Percentiles rank a stretch among this genome's conserved stretches.
These are phyloP conservation scores for Microtus californicus DNA, from an alignment of 2,797 vertebrate species.

Conservation along the genomic window DNA sequence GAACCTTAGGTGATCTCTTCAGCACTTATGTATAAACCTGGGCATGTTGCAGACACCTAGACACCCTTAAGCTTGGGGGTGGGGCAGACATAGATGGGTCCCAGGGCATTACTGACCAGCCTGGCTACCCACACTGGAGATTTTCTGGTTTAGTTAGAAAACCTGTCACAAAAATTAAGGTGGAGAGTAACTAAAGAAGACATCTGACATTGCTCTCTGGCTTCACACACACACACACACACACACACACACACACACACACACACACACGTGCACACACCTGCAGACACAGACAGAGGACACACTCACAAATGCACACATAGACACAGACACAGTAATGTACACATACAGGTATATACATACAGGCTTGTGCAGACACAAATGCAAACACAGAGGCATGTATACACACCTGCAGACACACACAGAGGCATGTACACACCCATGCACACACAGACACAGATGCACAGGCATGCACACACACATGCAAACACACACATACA, in stretches of 20 bases:
- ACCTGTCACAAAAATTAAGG: neutral
- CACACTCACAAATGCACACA: no score
- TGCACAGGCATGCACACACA: no score
- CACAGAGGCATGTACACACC: neutral
- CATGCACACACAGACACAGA: no score
- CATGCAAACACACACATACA: no score
- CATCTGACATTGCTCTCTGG: neutral
- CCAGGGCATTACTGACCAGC: neutral
- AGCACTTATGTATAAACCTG: neutral
- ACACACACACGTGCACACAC: no score
- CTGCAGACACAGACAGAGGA: neutral
- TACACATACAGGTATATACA: neutral
- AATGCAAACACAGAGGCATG: neutral
- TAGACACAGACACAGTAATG: neutral
- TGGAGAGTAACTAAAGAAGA: neutral
- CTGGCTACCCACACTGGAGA: neutral
- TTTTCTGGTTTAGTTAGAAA: neutral
- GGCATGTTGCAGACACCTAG: neutral
- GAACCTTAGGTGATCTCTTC: neutral
- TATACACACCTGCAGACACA: neutral
- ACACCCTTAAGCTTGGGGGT: neutral
- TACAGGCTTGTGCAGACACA: neutral
- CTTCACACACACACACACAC: neutral
- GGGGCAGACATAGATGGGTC: neutral
- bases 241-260: neutral